These are phyloP conservation scores for Drosophila greeni DNA, from an alignment of 2,888 invertebrate species.

Conservation along the genomic window DNA sequence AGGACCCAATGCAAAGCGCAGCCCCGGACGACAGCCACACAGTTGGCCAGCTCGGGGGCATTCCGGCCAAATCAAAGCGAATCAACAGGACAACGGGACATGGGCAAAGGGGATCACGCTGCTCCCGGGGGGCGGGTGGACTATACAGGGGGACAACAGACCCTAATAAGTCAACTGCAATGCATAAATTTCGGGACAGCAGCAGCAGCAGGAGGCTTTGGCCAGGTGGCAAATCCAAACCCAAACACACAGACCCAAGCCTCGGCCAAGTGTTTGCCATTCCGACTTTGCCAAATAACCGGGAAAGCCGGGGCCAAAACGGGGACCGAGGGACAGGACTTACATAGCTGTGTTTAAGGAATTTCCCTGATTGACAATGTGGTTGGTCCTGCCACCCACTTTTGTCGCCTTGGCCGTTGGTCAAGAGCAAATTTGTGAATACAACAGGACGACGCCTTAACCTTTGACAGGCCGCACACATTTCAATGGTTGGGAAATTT, in stretches of 20 bases:
- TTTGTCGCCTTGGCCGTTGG: slow-evolving; percentile 39
- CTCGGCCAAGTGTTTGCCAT: slow-evolving; percentile 67
- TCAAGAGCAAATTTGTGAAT: slow-evolving; percentile 60
- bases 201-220: slow-evolving; percentile 36
- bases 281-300: slow-evolving; percentile 62
- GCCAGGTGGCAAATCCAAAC: slow-evolving; percentile 30
- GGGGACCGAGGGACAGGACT: background rate
- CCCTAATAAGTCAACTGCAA: slow-evolving; percentile 75
- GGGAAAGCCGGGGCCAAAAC: slow-evolving; percentile 13
- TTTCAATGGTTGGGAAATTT: slow-evolving; percentile 57
- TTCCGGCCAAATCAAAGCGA: slow-evolving; percentile 65
- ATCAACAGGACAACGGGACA: slow-evolving; percentile 54
- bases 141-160: too few species aligned
- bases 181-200: slow-evolving; percentile 65
- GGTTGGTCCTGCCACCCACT: slow-evolving; percentile 37
- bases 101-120: slow-evolving; percentile 1
- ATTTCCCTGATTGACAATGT: slow-evolving; percentile 72
- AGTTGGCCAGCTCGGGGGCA: slow-evolving; percentile 50
- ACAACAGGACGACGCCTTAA: slow-evolving; percentile 63
- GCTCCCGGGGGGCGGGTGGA: background rate
- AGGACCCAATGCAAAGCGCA: slow-evolving; percentile 49
- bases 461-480: slow-evolving; percentile 71
- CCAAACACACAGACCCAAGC: slow-evolving; percentile 26
- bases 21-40: slow-evolving; percentile 54
- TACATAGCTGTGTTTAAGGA: slow-evolving; percentile 38